Evolutionary conservation across 92 coral and sea anemone genomes (phyloP).

Genomic region (Porites lobata): DNA sequence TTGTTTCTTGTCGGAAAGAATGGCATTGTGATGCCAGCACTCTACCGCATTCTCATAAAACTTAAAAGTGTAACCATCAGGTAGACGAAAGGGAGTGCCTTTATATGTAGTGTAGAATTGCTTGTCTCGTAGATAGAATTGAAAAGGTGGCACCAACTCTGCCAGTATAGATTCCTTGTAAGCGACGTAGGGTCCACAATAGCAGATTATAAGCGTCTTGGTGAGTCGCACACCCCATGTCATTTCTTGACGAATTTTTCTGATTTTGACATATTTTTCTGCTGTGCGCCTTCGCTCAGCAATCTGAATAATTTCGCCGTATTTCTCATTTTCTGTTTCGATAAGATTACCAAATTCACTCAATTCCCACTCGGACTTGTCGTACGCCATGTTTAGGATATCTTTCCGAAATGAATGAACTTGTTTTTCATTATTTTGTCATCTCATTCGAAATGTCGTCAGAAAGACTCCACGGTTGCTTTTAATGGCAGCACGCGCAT

Average conservation of each 20-base stretch:
- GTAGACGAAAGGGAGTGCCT: background rate
- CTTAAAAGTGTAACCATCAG: background rate
- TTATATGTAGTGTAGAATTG: background rate
- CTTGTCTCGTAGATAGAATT: background rate
- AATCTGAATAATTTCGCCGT: background rate
- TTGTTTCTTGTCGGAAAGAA: background rate
- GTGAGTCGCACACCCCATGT: background rate
- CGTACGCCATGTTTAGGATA: background rate
- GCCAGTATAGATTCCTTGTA: background rate
- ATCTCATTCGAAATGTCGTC: background rate
- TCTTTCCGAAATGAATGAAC: background rate
- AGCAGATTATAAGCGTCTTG: background rate
- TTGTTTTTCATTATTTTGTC: background rate
- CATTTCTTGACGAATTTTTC: background rate
- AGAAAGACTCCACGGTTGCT: background rate
- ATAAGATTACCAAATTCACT: background rate
- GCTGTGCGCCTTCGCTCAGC: background rate
- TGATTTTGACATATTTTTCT: background rate
- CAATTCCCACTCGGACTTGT: background rate
- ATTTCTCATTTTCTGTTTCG: background rate
- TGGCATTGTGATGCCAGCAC: background rate
- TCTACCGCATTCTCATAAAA: background rate
- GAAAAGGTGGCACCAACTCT: background rate
- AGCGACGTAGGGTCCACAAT: background rate
- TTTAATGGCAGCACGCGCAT: background rate